These are phyloP conservation scores for Matsumyia berberina DNA, from an alignment of 2,888 invertebrate species.

Conservation along the genomic window DNA sequence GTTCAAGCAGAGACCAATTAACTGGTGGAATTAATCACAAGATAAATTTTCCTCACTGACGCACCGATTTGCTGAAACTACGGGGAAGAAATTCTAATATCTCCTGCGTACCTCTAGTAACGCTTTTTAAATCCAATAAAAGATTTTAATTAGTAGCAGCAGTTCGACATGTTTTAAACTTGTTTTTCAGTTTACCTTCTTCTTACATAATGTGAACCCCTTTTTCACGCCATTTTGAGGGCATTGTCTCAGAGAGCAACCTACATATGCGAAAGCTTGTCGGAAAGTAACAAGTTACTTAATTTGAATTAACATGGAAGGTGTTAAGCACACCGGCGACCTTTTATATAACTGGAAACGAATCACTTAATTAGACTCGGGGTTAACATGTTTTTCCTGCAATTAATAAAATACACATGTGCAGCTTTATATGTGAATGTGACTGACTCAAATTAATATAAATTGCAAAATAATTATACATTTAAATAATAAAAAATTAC, in stretches of 20 bases:
- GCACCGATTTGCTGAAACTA: no score
- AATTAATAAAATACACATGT: conserved; percentile 11
- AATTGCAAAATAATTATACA: no score
- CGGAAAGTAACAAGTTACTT: conserved; percentile 9
- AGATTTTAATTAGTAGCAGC: no score
- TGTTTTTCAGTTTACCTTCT: conserved; percentile 1
- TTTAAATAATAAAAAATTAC: no score
- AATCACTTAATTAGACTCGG: conserved; percentile 5
- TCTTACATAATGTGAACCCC: neutral
- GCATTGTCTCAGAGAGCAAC: neutral
- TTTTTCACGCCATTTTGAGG: neutral
- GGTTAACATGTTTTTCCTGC: conserved; percentile 7
- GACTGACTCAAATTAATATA: no score
- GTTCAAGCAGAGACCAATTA: no score
- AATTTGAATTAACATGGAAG: conserved; percentile 11
- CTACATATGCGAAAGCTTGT: neutral
- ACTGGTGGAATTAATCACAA: no score
- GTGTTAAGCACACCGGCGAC: conserved; percentile 9
- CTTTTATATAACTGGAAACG: conserved; percentile 6
- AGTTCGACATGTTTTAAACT: neutral
- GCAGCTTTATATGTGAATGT: neutral
- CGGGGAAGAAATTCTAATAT: no score
- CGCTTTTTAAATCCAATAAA: no score
- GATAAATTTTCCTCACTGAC: no score
- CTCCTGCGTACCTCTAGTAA: no score